Base-by-base conservation (phyloP, 2,888 invertebrate species). In the Ceramica pisi region DNA sequence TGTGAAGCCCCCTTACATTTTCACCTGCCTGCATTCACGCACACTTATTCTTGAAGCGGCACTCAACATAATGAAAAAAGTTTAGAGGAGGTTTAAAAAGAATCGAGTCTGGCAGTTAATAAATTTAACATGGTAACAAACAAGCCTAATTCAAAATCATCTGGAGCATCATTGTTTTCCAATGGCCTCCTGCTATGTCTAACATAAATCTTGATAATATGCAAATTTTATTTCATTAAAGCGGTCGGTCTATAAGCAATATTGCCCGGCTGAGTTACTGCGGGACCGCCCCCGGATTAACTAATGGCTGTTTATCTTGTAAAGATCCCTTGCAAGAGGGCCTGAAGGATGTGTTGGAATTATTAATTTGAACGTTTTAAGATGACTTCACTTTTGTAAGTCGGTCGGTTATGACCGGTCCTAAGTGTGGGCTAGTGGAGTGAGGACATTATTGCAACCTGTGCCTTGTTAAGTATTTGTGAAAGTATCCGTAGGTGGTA, bases 171-270 rank as follows among this genome's bases (percentile, higher is more conserved):
- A 94, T 94, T 93, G 94, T 92, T 94, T 92, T 91, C 88, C 94
- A 84, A 94, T 93, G 91, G 89, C 84, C 87, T 87, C 88, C 86
- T 87, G 87, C 86, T 85, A 86, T 73, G 80, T 75, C 82, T 70
- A 76, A 88, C 90, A 94, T 95, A 95, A 95, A 96, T 95, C 95
- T 95, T 93, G 90, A 92, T 93, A 91, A 93, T 95, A 95, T 95
- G 96, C 95, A 93, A 95, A 96, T 96, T 95, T 94, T 94, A 96
- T 95, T 95, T 96, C 95, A 96, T 95, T 96, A 95, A 92, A 92
- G 92, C 93, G 93, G 94, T 94, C 90, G 91, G 92, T 90, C 95
- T 92, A 92, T 92, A 91, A 91, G 94, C 94, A 93, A 94, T 95
- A 95, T 94, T 91, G 93, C 90, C 85, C 81, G 89, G 89, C 90